Conservation (phyloP, 2,113 vertebrate species). For the Okapia johnstoni region DNA sequence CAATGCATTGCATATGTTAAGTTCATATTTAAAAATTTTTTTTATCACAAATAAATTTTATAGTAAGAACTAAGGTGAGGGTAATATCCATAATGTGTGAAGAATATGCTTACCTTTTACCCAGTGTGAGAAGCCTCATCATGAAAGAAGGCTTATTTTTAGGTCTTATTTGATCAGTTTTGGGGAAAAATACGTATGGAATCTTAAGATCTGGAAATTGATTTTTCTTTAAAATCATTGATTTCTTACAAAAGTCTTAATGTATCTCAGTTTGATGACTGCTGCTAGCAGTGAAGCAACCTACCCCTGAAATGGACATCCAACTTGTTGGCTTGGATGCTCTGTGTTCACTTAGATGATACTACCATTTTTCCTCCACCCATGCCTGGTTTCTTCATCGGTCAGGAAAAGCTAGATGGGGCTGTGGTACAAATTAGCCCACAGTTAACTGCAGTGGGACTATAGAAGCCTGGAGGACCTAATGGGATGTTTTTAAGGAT, state of each 20-base stretch:
- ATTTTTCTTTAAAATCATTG: not conserved
- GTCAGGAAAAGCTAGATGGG: not conserved
- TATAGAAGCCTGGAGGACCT: not conserved
- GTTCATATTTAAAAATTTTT: not conserved
- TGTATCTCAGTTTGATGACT: not conserved
- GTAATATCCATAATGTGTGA: not conserved
- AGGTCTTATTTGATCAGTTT: not conserved
- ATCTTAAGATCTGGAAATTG: not conserved
- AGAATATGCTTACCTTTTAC: not conserved
- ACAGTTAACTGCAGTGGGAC: not conserved
- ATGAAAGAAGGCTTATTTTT: not conserved
- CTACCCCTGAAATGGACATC: not conserved
- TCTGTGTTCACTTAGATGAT: not conserved
- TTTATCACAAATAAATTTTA: not conserved
- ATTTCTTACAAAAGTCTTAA: not conserved
- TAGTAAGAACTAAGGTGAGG: not conserved
- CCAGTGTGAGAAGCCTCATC: not conserved
- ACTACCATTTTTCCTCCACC: not conserved
- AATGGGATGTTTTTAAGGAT: not conserved
- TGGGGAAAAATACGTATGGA: not conserved
- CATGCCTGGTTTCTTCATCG: not conserved
- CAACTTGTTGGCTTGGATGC: not conserved
- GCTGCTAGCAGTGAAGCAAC: not conserved
- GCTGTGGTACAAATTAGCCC: not conserved
- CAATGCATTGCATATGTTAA: not conserved